These are phyloP conservation scores for Pterobdella sp. DNA, from an alignment of 2,888 invertebrate species.

Conservation along the genomic window DNA sequence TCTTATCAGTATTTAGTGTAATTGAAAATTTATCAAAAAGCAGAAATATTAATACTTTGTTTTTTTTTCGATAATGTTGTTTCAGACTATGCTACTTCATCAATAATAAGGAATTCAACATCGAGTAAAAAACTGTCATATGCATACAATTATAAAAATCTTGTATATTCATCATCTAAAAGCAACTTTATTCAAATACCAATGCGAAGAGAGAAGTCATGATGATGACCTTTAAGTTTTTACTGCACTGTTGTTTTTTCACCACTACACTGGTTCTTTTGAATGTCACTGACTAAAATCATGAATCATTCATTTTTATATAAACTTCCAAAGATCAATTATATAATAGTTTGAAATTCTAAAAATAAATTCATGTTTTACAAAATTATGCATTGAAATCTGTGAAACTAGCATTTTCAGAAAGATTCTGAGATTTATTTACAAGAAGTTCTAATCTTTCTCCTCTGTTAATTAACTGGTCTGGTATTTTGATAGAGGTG, in stretches of 20 bases:
- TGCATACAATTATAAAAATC: not conserved
- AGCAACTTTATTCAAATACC: not conserved
- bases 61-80: too few relatives aligned
- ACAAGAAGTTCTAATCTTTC: constrained; percentile 82
- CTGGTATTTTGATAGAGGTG: constrained; percentile 53
- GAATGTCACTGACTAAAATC: constrained; percentile 4
- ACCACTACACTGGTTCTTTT: not conserved
- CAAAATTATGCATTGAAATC: too few relatives aligned
- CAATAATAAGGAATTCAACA: not conserved
- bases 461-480: constrained; percentile 77
- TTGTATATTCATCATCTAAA: not conserved
- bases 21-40: too few relatives aligned
- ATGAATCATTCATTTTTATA: too few relatives aligned
- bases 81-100: not conserved
- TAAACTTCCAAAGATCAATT: too few relatives aligned
- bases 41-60: too few relatives aligned
- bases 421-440: constrained; percentile 82
- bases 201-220: not conserved
- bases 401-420: constrained; percentile 65
- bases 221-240: not conserved
- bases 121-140: not conserved
- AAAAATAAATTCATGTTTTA: too few relatives aligned
- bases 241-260: not conserved
- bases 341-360: too few relatives aligned
- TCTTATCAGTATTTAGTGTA: not conserved